phyloP scores from a whole-genome alignment of 2,888 invertebrate species.

The Orthonevra nobilis region DNA sequence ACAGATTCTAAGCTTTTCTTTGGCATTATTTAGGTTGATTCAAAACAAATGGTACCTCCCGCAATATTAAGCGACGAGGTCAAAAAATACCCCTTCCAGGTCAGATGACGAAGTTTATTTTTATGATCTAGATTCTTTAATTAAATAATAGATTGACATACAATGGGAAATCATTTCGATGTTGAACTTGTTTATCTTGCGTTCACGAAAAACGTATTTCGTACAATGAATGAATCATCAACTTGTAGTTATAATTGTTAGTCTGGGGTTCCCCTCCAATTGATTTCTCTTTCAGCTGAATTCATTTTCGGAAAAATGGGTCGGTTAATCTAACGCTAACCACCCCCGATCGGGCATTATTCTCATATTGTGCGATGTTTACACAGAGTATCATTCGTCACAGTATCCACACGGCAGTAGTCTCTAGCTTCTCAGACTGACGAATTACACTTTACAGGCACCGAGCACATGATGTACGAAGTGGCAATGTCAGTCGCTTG shows the following conservation, averaged over 20 bases:
- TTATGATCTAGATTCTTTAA: conserved; percentile 58
- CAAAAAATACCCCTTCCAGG: not conserved
- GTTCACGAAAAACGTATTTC: not conserved
- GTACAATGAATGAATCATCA: conserved; percentile 32
- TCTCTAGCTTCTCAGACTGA: conserved; percentile 23
- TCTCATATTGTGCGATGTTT: not conserved
- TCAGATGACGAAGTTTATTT: conserved; percentile 1
- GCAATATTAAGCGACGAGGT: not conserved
- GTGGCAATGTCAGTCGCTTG: conserved; percentile 45
- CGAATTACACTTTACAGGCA: conserved; percentile 11
- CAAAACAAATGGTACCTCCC: too few relatives aligned
- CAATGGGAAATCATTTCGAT: conserved; percentile 23
- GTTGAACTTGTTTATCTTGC: conserved; percentile 13
- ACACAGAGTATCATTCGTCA: conserved; percentile 27
- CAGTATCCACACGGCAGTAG: not conserved
- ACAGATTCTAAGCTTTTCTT: too few relatives aligned
- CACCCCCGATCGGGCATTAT: not conserved
- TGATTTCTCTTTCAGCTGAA: conserved; percentile 6
- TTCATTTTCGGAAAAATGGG: conserved; percentile 40
- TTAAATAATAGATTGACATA: conserved; percentile 49
- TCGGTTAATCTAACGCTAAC: conserved; percentile 25
- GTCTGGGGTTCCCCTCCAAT: conserved; percentile 17
- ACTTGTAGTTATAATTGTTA: conserved; percentile 18
- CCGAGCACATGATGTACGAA: conserved; percentile 3
- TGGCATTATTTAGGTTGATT: too few relatives aligned